Base-by-base conservation (phyloP, 2,888 invertebrate species). In the Drosophila suboccidentalis region DNA sequence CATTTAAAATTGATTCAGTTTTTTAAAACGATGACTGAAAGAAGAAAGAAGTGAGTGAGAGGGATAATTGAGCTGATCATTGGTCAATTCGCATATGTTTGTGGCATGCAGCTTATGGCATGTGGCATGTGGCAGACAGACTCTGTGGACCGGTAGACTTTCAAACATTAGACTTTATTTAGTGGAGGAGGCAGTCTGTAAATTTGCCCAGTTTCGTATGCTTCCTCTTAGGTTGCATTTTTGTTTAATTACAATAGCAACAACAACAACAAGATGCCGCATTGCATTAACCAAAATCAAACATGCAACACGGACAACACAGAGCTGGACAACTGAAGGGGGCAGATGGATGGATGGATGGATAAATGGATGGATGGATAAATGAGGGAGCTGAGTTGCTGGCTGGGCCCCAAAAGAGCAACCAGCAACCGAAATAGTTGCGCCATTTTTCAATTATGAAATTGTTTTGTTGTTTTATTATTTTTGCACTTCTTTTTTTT, bases 391-490 rank as follows among this genome's bases (percentile, higher is more conserved):
- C 38, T 84, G 26, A 26, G 26, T 26, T 26, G 26, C 26, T 26
- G 26, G 79, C n/a, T 38, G 46, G 22, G 70, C 29, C 15, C 51
- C 70, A 70, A 75, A 75, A 78, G 78, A 78, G 78, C 75, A 73
- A 65, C 41, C 61, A 78, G 78, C 75, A 73, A 65, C 41, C 61
- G 44, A 61, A 61, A 58, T 38, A 58, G 59, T 59, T 59, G 59
- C 59, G 29, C 47, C 46, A 47, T 58, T 58, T 58, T 58, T 58
- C 47, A 58, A 47, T 58, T 58, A 58, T 57, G 58, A 57, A 46
- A 58, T 51, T 59, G 57, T 58, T 75, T 65, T 68, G 67, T 67
- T 86, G 89, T 80, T 88, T 84, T 71, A 71, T 83, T 88, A 74
- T 49, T 66, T 73, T 69, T 76, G 87, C 74, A 81, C 73, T 74